Percentiles rank a stretch among this genome's conserved stretches.
Conservation (phyloP, 2,797 vertebrate genomes). For the Crocidura indochinensis region DNA sequence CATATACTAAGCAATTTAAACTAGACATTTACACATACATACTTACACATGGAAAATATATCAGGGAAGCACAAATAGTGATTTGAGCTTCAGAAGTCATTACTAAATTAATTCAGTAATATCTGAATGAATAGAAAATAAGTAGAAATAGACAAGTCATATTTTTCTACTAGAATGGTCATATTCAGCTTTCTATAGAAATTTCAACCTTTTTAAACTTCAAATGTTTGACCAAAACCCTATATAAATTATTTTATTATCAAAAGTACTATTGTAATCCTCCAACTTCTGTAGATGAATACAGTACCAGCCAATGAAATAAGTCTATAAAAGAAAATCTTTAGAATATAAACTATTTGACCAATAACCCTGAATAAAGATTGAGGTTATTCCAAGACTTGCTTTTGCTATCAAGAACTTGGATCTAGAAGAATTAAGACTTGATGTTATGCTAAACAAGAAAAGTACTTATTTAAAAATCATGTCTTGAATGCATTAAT, state of each 20-base stretch:
- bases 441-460: constrained; percentile 42
- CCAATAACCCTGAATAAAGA: constrained; percentile 42
- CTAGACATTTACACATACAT: not conserved
- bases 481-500: constrained; percentile 31
- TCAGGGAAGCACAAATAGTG: not conserved
- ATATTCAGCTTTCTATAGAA: constrained; percentile 38
- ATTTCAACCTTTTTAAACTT: constrained; percentile 64
- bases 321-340: constrained; percentile 35
- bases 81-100: constrained; percentile 25
- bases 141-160: constrained; percentile 4
- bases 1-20: constrained; percentile 54
- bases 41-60: not conserved
- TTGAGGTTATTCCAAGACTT: not conserved
- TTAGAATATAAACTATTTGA: constrained; percentile 23
- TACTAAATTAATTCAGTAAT: constrained; percentile 61
- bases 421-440: constrained; percentile 42
- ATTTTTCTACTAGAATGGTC: constrained; percentile 14
- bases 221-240: constrained; percentile 39
- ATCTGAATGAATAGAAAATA: constrained; percentile 52
- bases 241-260: constrained; percentile 17
- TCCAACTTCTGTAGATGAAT: not conserved
- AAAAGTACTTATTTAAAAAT: constrained; percentile 63
- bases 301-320: constrained; percentile 22
- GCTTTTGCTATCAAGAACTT: constrained; percentile 45
- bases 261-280: constrained; percentile 45